Evolutionary conservation across 1,140 invertebrate species (phyloP).

Genomic region (Drosophila kikkawai): DNA sequence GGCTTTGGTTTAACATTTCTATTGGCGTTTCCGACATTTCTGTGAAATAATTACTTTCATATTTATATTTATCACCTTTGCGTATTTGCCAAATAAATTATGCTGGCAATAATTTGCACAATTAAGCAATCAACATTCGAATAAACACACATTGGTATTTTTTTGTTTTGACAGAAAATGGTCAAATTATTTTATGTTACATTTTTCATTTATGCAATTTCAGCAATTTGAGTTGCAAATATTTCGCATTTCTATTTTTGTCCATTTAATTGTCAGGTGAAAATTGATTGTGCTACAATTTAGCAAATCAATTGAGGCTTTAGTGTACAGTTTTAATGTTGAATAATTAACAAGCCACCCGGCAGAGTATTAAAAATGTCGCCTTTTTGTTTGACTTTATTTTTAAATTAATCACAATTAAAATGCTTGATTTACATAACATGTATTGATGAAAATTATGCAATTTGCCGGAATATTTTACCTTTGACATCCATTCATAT

Average conservation of each 20-base stretch:
- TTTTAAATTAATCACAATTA: conserved; percentile 64
- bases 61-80: conserved; percentile 1
- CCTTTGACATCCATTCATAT: background rate
- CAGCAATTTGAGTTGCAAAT: conserved; percentile 23
- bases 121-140: conserved; percentile 44
- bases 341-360: background rate
- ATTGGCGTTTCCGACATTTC: background rate
- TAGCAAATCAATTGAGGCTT: conserved; percentile 10
- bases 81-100: conserved; percentile 44
- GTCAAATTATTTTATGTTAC: conserved; percentile 47
- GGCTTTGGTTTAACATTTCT: background rate
- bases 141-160: conserved; percentile 24
- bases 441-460: conserved; percentile 35
- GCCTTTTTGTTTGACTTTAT: background rate
- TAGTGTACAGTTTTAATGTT: background rate
- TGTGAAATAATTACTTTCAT: conserved; percentile 16
- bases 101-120: conserved; percentile 48
- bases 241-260: conserved; percentile 5
- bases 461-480: conserved; percentile 37
- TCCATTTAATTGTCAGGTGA: conserved; percentile 12
- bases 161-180: conserved; percentile 18
- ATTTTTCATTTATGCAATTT: conserved; percentile 42
- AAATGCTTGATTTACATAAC: conserved; percentile 44
- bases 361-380: background rate
- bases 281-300: conserved; percentile 44